These are phyloP conservation scores for Pelusios castaneus DNA, from an alignment of 2,113 vertebrate genomes.

Conservation along the genomic window DNA sequence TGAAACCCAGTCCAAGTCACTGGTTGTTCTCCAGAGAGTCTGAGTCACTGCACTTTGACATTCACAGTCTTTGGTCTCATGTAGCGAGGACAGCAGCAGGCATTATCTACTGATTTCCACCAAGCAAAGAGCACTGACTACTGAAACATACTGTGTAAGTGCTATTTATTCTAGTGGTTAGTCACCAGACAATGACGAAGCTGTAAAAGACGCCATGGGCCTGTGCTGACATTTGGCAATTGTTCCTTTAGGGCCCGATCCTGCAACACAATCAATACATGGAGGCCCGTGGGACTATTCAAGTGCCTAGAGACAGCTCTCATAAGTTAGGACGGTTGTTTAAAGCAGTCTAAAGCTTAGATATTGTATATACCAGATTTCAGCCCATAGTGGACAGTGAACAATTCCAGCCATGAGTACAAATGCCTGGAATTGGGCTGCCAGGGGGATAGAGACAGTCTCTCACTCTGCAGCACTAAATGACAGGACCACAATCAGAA, in stretches of 20 bases:
- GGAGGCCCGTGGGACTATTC: background rate
- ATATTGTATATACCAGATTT: background rate
- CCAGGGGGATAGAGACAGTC: background rate
- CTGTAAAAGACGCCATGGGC: rapidly evolving
- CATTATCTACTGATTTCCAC: rapidly evolving
- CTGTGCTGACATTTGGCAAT: background rate
- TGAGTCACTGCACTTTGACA: rapidly evolving
- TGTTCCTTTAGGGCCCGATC: background rate
- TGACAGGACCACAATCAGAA: background rate
- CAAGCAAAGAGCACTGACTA: background rate
- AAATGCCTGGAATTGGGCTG: background rate
- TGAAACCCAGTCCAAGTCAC: background rate
- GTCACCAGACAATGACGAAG: background rate
- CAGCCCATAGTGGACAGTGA: background rate
- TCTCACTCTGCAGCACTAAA: background rate
- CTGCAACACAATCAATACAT: rapidly evolving
- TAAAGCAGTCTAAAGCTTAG: background rate
- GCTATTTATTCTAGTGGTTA: background rate
- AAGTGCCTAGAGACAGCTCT: background rate
- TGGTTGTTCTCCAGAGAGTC: rapidly evolving
- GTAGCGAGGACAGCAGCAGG: background rate
- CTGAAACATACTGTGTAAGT: background rate
- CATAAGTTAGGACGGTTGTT: background rate
- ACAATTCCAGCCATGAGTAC: background rate
- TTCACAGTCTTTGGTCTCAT: rapidly evolving